Evolutionary conservation across 2,797 vertebrate genomes (phyloP).

Genomic region (Phrynocephalus forsythii): DNA sequence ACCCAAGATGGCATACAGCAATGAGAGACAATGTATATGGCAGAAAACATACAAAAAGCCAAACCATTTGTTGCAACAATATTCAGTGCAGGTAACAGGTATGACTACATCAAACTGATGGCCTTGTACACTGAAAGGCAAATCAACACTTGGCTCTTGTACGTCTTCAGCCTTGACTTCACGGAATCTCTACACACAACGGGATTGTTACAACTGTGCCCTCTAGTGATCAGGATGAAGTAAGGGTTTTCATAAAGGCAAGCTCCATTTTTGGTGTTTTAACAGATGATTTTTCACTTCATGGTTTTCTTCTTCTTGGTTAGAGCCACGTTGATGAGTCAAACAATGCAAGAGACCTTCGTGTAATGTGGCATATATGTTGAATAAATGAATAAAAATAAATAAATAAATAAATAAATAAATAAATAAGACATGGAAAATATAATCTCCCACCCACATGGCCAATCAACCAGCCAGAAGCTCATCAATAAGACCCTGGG

Average conservation of each 20-base stretch:
- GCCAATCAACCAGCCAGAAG: background rate
- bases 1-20: no score
- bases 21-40: no score
- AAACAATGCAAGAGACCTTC: no score
- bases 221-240: conserved; percentile 12
- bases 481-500: background rate
- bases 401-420: no score
- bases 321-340: no score
- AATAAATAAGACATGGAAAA: background rate
- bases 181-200: background rate
- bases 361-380: no score
- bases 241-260: background rate
- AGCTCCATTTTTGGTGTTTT: background rate
- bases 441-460: background rate
- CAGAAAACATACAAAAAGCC: background rate
- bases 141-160: background rate
- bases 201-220: conserved; percentile 2
- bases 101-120: conserved; percentile 31
- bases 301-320: no score
- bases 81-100: conserved; percentile 30
- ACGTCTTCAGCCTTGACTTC: background rate
- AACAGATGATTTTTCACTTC: no score
- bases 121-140: conserved; percentile 16
- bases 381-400: no score
- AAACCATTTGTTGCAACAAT: background rate